These are phyloP conservation scores for Lycaena phlaeas DNA, from an alignment of 2,888 invertebrate species.

Conservation along the genomic window DNA sequence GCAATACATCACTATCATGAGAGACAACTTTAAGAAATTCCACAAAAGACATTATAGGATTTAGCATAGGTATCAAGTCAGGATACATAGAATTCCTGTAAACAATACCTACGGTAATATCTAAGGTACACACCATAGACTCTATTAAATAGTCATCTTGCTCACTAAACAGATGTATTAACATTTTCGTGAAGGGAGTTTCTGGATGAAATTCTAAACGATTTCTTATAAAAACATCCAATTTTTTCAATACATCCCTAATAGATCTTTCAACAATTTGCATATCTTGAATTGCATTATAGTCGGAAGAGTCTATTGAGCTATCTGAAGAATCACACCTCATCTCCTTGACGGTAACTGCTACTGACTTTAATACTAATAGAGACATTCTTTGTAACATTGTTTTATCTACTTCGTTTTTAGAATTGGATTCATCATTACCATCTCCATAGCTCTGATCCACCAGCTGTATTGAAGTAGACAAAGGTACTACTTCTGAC, in stretches of 20 bases:
- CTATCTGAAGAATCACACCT: conserved; percentile 89
- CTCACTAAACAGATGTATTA: conserved; percentile 90
- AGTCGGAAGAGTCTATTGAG: conserved; percentile 87
- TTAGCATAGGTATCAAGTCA: conserved; percentile 85
- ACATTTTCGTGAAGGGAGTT: conserved; percentile 88
- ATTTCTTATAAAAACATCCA: conserved; percentile 87
- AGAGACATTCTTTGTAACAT: conserved; percentile 89
- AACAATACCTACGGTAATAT: conserved; percentile 89
- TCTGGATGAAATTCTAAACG: conserved; percentile 90
- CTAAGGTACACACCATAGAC: conserved; percentile 92
- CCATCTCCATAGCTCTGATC: conserved; percentile 64
- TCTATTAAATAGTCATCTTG: conserved; percentile 94
- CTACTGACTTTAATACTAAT: conserved; percentile 90
- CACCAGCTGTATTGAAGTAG: conserved; percentile 52
- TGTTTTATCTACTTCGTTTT: conserved; percentile 79
- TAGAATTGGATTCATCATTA: conserved; percentile 45
- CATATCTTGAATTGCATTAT: conserved; percentile 91
- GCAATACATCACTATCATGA: conserved; percentile 83
- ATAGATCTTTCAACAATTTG: conserved; percentile 89
- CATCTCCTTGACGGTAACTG: conserved; percentile 92
- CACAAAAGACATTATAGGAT: conserved; percentile 89
- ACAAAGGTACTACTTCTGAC: conserved; percentile 42
- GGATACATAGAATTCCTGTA: conserved; percentile 86
- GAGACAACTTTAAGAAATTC: conserved; percentile 89
- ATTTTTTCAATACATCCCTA: conserved; percentile 84